Conservation (phyloP, 1,140 invertebrate species). For the Daktulosphaira vitifoliae region DNA sequence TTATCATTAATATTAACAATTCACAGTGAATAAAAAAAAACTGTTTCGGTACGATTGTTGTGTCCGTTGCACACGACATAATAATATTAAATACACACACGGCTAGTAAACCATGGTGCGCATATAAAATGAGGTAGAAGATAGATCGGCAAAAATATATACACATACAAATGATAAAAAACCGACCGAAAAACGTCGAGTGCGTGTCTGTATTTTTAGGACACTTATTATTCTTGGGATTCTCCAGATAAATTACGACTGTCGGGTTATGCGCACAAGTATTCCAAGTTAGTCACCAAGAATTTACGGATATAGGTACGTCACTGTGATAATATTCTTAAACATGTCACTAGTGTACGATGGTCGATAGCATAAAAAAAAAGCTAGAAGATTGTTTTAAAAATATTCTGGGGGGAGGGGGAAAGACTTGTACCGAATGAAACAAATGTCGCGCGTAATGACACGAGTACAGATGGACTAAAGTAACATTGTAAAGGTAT, state of each 20-base stretch:
- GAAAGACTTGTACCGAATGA: too few species aligned
- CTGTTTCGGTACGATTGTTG: background rate
- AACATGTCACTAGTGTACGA: too few species aligned
- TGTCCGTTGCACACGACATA: background rate
- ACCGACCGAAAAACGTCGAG: background rate
- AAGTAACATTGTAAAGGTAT: too few species aligned
- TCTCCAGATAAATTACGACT: constrained; percentile 27
- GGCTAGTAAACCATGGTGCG: background rate
- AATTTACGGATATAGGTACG: too few species aligned
- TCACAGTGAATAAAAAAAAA: background rate
- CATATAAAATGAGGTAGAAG: constrained; percentile 27
- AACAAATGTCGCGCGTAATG: too few species aligned
- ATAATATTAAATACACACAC: background rate
- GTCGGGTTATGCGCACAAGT: background rate
- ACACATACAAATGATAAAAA: background rate
- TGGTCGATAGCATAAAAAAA: too few species aligned
- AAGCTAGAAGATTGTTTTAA: too few species aligned
- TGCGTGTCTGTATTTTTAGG: constrained; percentile 9
- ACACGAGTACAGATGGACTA: too few species aligned
- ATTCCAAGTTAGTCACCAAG: too few species aligned
- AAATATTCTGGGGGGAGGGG: too few species aligned
- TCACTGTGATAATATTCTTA: too few species aligned
- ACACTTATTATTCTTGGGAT: constrained; percentile 29
- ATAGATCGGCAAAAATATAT: background rate
- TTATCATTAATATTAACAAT: constrained; percentile 13